Conservation (phyloP, 2,888 invertebrate species). For the Heteropelma amictum region DNA sequence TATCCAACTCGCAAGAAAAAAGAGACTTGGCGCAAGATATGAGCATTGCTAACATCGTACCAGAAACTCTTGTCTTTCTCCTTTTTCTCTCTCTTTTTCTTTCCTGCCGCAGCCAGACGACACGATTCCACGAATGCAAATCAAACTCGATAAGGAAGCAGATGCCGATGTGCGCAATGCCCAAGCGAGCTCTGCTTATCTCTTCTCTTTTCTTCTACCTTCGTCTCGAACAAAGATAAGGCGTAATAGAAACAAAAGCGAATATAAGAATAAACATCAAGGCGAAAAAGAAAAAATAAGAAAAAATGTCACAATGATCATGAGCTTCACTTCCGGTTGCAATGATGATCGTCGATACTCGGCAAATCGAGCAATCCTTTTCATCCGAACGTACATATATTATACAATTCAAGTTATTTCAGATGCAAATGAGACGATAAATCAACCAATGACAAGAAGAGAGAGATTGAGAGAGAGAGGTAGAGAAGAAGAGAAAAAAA, state of each 20-base stretch:
- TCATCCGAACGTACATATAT: too few species aligned
- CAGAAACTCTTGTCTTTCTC: background rate
- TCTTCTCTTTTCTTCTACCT: constrained; percentile 2
- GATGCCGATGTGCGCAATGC: constrained; percentile 60
- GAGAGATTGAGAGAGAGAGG: constrained; percentile 20
- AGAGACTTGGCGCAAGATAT: constrained; percentile 28
- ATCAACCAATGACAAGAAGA: constrained; percentile 69
- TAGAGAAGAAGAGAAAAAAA: constrained; percentile 9
- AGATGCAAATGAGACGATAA: constrained; percentile 76
- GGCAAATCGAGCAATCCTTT: constrained; percentile 13
- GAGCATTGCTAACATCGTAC: constrained; percentile 38
- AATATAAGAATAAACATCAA: background rate
- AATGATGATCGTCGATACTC: constrained; percentile 22
- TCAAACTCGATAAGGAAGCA: constrained; percentile 64
- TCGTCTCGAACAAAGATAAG: constrained; percentile 31
- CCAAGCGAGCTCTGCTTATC: constrained; percentile 7
- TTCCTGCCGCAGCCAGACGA: constrained; percentile 37
- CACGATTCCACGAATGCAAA: constrained; percentile 53
- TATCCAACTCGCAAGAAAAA: constrained; percentile 40
- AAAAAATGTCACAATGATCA: constrained; percentile 2
- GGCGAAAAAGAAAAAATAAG: background rate
- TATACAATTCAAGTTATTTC: constrained; percentile 35
- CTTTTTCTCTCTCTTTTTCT: background rate
- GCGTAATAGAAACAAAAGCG: constrained; percentile 47
- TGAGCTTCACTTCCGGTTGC: constrained; percentile 11